These are phyloP conservation scores for Antrozous pallidus DNA, from an alignment of 2,797 vertebrate species.

Conservation along the genomic window DNA sequence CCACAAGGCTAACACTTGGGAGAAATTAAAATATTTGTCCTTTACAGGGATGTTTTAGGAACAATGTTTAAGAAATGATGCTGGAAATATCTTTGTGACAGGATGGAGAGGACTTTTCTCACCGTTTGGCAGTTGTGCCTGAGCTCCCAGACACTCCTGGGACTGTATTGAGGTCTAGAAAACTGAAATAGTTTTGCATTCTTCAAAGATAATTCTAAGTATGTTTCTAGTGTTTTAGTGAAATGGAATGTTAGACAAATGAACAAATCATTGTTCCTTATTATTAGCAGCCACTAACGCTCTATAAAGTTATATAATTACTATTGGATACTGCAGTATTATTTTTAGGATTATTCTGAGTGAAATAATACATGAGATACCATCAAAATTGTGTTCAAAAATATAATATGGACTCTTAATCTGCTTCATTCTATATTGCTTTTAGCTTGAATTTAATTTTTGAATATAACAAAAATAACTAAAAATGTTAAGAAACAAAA, in stretches of 20 bases:
- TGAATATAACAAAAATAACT: background rate
- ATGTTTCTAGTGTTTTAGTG: background rate
- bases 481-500: conserved; percentile 5
- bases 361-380: background rate
- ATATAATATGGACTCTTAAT: background rate
- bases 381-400: conserved; percentile 7
- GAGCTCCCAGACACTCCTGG: background rate
- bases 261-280: background rate
- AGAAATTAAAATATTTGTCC: background rate
- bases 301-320: background rate
- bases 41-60: background rate
- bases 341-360: background rate
- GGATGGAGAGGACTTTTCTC: background rate
- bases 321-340: background rate
- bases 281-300: background rate
- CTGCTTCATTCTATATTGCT: background rate
- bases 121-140: background rate
- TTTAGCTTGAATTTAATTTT: conserved; percentile 24
- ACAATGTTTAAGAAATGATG: background rate
- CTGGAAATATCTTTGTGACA: background rate
- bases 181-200: background rate
- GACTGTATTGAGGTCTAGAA: background rate
- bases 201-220: conserved; percentile 5
- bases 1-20: background rate
- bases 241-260: background rate